Conservation (phyloP, 2,797 vertebrate genomes). For the Aldrovandia affinis region DNA sequence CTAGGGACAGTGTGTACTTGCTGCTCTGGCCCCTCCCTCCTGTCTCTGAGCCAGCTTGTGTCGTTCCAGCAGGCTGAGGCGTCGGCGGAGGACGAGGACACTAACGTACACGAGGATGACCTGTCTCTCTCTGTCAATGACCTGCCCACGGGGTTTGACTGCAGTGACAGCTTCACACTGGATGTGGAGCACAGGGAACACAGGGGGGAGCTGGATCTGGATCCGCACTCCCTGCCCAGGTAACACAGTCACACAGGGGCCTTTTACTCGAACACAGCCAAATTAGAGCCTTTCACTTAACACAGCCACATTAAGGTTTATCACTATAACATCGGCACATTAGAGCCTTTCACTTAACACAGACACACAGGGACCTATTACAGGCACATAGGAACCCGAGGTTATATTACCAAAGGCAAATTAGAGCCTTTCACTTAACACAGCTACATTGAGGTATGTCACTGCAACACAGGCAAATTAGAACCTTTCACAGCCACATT, state of each 20-base stretch:
- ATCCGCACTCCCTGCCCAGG: slow-evolving; percentile 73
- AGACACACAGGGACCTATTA: too few species aligned
- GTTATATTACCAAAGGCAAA: not conserved
- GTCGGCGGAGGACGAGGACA: slow-evolving; percentile 83
- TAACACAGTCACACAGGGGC: slow-evolving; percentile 43
- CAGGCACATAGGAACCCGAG: slow-evolving; percentile 11
- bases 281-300: not conserved
- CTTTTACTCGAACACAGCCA: not conserved
- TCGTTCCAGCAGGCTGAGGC: slow-evolving; percentile 67
- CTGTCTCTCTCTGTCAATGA: slow-evolving; percentile 87
- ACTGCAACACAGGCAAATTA: too few species aligned
- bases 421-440: not conserved
- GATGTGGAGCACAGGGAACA: slow-evolving; percentile 85
- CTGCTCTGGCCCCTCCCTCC: not conserved
- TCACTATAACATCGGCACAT: not conserved
- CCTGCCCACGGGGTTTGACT: slow-evolving; percentile 87
- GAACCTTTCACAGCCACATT: too few species aligned
- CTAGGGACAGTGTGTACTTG: too few species aligned
- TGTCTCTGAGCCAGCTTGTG: not conserved
- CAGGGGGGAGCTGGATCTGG: slow-evolving; percentile 67
- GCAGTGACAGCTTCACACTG: slow-evolving; percentile 89
- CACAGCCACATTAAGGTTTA: too few species aligned
- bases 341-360: not conserved
- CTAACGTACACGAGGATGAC: slow-evolving; percentile 86
- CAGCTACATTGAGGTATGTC: too few species aligned